Evolutionary conservation across 2,797 vertebrate genomes (phyloP), one percentile per base, ranked within the genome.

Genomic region (Malacoctenus gilli): DNA sequence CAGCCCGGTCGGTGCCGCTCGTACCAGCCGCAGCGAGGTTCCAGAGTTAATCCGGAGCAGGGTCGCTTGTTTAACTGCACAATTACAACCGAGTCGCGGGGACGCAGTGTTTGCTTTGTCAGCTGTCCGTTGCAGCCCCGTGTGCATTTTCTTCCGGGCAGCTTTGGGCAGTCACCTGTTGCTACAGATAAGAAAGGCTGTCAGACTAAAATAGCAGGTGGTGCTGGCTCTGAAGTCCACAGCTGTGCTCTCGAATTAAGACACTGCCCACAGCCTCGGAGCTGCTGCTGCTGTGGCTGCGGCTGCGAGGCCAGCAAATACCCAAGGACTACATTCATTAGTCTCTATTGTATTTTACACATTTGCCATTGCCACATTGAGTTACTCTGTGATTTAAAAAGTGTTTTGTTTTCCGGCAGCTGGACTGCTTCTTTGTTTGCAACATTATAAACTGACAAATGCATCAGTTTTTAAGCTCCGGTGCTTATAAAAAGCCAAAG

Each of bases 81-180:
- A 28, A 28, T 28, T 28, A 28, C n/a, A 4, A 13, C 3, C 2
- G 35, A 12, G 15, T 31, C 9, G 12, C 13, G 31, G 44, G 39
- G 14, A 8, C 2, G 1, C 21, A n/a, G 19, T 13, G 14, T 49
- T 39, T 50, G 47, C 43, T 63, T 60, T 50, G 46, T 59, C 74
- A 67, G 74, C 54, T 71, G 74, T 61, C 34, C 36, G 0, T 36
- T 16, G 40, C 25, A 31, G 64, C 30, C 36, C 64, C 36, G 31
- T 28, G 28, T 40, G 35, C 47, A 40, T 47, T 52, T 63, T 58
- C 42, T 36, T 8, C 2, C 14, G 39, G 56, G 30, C 56, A 50
- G 46, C 43, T 63, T 57, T 35, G 62, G 46, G 1, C 62, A 36
- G 68, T 85, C 82, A 86, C 79, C 80, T 86, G 85, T 86, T 87